Evolutionary conservation across 2,113 vertebrate genomes (phyloP), one percentile per base, ranked within the genome.

Genomic region (Phalacrocorax brasilianus): DNA sequence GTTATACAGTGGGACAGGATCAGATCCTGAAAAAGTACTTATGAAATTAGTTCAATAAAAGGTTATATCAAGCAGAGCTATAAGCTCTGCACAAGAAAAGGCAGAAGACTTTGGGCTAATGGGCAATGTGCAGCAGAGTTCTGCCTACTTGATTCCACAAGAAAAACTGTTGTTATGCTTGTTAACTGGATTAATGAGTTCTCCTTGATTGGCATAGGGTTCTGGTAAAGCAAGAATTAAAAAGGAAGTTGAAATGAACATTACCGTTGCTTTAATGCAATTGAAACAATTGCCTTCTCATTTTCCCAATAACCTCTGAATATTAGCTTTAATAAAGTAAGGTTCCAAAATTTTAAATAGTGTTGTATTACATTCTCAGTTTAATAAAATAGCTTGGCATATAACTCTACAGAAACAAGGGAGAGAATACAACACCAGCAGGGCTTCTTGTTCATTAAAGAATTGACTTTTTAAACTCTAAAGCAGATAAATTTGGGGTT

Each of bases 151-250:
- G 95, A 95, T 94, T 96, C 77, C 92, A 87, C 78, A 96, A 94
- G 68, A 95, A 97, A 91, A 97, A 78, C 50, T 79, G 63, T 70
- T 96, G 76, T 66, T 95, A 84, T 87, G 58, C 80, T 91, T 97
- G 38, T 92, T 83, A 97, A 92, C 50, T 74, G 80, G 40, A 97
- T 94, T 97, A 97, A 97, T 95, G 89, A 93, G 59, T 49, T 97
- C 95, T 85, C 26, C 70, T 88, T 92, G 85, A 82, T 95, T 95
- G 92, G 47, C 80, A 88, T n/a, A 85, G 53, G 11, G 22, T 95
- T 96, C 88, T 76, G 67, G 52, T 63, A 76, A 96, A 35, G 67
- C 63, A 97, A 95, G 92, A 95, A 90, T 95, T 74, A 30, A 88
- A 93, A 92, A 75, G 52, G 11, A 93, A 68, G 71, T 26, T 78